Evolutionary conservation across 2,113 vertebrate species (phyloP).

Genomic region (Dermatemys mawii): DNA sequence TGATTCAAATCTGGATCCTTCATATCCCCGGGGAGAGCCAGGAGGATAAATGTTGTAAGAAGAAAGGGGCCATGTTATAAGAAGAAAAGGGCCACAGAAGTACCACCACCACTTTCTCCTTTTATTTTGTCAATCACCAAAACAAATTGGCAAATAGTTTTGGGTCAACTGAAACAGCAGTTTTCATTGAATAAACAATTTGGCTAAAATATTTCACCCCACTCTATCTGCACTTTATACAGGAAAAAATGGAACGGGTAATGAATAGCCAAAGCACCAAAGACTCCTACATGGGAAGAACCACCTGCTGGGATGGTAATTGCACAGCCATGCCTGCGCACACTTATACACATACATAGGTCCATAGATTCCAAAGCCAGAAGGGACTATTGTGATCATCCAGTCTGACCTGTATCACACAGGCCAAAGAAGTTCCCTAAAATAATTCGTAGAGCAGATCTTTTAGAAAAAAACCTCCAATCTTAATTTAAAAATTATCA

Average conservation of each 20-base stretch:
- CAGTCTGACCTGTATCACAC: neutral
- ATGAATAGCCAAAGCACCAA: neutral
- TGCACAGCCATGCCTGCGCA: neutral
- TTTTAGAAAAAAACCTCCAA: neutral
- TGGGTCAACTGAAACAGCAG: neutral
- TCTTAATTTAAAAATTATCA: neutral
- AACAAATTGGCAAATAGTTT: neutral
- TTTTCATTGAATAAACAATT: neutral
- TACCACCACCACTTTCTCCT: neutral
- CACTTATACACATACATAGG: neutral
- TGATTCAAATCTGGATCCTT: neutral
- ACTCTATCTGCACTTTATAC: neutral
- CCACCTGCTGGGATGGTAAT: neutral
- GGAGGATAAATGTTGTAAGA: neutral
- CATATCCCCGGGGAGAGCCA: neutral
- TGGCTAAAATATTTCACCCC: neutral
- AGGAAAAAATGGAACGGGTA: neutral
- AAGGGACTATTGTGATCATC: neutral
- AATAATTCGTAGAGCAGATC: neutral
- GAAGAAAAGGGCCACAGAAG: neutral
- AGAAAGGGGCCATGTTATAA: neutral
- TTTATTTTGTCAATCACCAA: neutral
- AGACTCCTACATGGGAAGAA: neutral
- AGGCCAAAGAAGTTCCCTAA: neutral
- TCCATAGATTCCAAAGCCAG: neutral